These are phyloP conservation scores for Noctua janthina DNA, from an alignment of 2,888 invertebrate genomes.

Conservation along the genomic window DNA sequence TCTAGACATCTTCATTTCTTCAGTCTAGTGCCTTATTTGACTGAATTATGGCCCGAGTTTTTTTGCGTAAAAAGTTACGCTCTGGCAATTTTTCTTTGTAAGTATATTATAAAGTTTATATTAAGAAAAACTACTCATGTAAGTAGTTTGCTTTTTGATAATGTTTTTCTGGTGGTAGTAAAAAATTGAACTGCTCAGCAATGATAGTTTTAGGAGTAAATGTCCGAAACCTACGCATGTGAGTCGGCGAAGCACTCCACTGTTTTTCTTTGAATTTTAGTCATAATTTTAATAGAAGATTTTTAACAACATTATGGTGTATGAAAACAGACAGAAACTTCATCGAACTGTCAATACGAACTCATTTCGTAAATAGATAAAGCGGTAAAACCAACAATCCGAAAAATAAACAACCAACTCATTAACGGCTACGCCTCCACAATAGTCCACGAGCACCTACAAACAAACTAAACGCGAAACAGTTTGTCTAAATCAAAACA, in stretches of 20 bases:
- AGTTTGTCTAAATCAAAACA: constrained; percentile 61
- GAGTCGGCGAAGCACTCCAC: background rate
- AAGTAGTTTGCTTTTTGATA: background rate
- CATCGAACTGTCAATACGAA: background rate
- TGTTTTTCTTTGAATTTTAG: background rate
- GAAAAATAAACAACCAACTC: constrained; percentile 37
- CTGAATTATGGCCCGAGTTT: constrained; percentile 41
- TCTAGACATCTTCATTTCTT: constrained; percentile 58
- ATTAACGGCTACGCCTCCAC: constrained; percentile 21
- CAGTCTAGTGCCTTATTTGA: constrained; percentile 54
- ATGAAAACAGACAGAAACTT: background rate
- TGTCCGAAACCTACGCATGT: background rate
- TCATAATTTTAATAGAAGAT: background rate
- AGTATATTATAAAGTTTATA: constrained; percentile 16
- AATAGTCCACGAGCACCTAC: constrained; percentile 27
- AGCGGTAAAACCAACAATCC: constrained; percentile 23
- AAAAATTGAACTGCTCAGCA: background rate
- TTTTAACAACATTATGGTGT: background rate
- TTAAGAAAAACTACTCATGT: background rate
- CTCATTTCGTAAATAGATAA: background rate
- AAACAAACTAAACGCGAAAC: constrained; percentile 48
- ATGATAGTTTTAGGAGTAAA: background rate
- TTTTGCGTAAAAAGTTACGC: constrained; percentile 9
- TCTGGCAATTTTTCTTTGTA: constrained; percentile 12
- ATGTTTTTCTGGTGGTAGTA: background rate